Conservation (phyloP, 2,113 vertebrate genomes). For the Alligator mississippiensis region DNA sequence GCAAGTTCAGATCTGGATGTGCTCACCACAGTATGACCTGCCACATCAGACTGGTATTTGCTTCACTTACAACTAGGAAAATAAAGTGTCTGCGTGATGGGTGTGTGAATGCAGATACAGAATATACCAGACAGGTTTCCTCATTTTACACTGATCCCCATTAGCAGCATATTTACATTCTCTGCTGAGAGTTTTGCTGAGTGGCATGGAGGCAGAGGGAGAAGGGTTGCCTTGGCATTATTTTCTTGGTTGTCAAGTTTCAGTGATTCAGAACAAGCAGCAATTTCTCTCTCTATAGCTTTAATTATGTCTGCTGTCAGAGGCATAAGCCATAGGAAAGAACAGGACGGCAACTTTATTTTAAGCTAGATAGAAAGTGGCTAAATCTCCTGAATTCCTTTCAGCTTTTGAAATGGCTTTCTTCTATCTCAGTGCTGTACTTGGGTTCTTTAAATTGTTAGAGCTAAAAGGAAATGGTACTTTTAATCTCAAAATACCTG, state of each 20-base stretch:
- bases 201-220: constrained; percentile 5
- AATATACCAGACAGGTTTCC: neutral
- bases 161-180: constrained; percentile 36
- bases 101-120: neutral
- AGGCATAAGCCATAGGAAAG: constrained; percentile 13
- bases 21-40: neutral
- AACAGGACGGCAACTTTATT: constrained; percentile 68
- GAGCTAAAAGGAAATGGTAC: constrained; percentile 43
- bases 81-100: neutral
- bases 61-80: neutral
- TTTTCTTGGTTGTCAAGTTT: constrained; percentile 57
- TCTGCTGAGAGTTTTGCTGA: neutral
- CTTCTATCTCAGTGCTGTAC: constrained; percentile 50
- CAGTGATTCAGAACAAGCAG: constrained; percentile 52
- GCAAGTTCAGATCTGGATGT: neutral
- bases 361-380: constrained; percentile 51
- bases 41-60: neutral
- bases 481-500: constrained; percentile 59
- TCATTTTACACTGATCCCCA: neutral
- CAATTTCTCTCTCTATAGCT: neutral
- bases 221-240: constrained; percentile 6
- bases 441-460: constrained; percentile 48
- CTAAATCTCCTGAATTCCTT: constrained; percentile 66
- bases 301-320: constrained; percentile 66
- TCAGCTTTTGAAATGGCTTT: constrained; percentile 61